Evolutionary conservation across 2,113 vertebrate species (phyloP).

Genomic region (Cisticola juncidis): DNA sequence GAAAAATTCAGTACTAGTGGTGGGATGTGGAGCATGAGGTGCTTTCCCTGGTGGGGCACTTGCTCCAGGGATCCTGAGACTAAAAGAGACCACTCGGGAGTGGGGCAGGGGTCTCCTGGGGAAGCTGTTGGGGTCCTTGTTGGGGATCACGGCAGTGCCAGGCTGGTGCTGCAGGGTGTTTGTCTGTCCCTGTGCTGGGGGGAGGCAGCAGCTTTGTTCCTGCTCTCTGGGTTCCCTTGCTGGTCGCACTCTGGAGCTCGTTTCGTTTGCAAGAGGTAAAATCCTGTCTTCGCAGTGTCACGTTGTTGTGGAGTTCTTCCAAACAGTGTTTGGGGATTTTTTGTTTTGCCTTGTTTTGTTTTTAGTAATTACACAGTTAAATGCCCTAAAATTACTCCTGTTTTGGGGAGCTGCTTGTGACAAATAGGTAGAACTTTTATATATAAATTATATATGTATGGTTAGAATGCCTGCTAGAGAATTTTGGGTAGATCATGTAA

Average conservation of each 20-base stretch:
- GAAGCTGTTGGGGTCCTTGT: background rate
- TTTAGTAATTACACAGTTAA: background rate
- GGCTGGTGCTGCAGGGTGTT: background rate
- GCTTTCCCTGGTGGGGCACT: background rate
- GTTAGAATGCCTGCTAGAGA: background rate
- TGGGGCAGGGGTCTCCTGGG: background rate
- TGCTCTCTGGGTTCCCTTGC: background rate
- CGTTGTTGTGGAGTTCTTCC: background rate
- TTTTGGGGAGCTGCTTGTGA: background rate
- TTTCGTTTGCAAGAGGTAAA: background rate
- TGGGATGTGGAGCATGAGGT: background rate
- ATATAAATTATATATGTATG: background rate
- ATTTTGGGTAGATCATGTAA: background rate
- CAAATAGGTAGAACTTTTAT: background rate
- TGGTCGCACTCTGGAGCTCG: rapidly evolving
- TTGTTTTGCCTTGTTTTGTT: background rate
- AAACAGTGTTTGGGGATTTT: rapidly evolving
- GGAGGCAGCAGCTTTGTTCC: background rate
- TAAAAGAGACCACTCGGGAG: background rate
- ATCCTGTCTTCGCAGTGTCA: background rate
- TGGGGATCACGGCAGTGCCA: rapidly evolving
- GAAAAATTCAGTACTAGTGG: background rate
- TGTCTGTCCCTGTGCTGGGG: background rate
- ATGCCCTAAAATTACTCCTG: background rate
- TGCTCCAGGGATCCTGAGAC: background rate